These are phyloP conservation scores for Cyprinodon variegatus DNA, from an alignment of 2,113 vertebrate species.

Conservation along the genomic window DNA sequence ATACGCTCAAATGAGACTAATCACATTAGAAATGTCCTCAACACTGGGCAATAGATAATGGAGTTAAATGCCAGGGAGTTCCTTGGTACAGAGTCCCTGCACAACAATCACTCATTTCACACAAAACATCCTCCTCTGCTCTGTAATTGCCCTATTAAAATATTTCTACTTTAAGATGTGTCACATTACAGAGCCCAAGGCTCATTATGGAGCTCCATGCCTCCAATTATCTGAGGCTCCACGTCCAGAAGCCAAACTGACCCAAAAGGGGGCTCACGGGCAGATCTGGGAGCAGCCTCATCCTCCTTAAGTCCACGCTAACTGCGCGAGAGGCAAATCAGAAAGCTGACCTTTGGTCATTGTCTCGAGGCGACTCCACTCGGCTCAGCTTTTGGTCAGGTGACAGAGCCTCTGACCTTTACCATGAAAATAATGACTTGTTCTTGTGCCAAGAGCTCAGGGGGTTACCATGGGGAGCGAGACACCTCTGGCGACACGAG, in stretches of 20 bases:
- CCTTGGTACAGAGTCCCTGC: slow-evolving; percentile 35
- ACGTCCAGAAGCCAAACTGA: slow-evolving; percentile 53
- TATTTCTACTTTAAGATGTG: slow-evolving; percentile 71
- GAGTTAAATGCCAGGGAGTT: slow-evolving; percentile 70
- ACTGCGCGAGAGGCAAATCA: slow-evolving; percentile 57
- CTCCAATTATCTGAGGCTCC: slow-evolving; percentile 77
- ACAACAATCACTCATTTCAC: slow-evolving; percentile 71
- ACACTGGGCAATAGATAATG: slow-evolving; percentile 50
- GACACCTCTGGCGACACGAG: slow-evolving; percentile 75
- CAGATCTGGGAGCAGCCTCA: slow-evolving; percentile 66
- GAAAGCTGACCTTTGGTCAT: slow-evolving; percentile 75
- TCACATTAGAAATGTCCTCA: slow-evolving; percentile 35
- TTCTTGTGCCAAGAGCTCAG: slow-evolving; percentile 70
- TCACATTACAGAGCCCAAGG: slow-evolving; percentile 70
- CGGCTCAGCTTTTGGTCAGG: slow-evolving; percentile 67
- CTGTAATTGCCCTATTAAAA: slow-evolving; percentile 80
- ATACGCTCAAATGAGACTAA: slow-evolving; percentile 36
- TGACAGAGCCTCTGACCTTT: slow-evolving; percentile 78
- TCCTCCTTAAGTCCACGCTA: slow-evolving; percentile 36
- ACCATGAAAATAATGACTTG: slow-evolving; percentile 79
- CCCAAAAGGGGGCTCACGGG: slow-evolving; percentile 46
- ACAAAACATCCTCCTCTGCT: slow-evolving; percentile 63
- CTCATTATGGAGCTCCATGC: slow-evolving; percentile 73
- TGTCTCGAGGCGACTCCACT: slow-evolving; percentile 67
- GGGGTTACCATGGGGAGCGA: slow-evolving; percentile 65